Base-by-base conservation (phyloP, 2,113 vertebrate species). In the Paraplagusia blochii region DNA sequence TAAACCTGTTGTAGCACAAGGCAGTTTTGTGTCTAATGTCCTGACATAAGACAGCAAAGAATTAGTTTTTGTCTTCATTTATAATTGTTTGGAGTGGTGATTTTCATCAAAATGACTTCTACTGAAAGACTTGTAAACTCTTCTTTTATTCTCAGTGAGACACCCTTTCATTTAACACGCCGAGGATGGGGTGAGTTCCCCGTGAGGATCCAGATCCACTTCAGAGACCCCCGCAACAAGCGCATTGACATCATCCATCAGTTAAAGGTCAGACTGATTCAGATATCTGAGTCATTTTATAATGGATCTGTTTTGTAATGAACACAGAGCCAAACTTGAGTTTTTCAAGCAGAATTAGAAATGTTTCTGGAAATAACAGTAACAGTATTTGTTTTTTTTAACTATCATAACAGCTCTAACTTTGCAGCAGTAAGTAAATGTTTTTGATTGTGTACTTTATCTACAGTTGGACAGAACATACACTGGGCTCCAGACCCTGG, bases 131-230 rank as follows among this genome's bases (percentile, higher is more conserved):
- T 66, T 45, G n/a, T 38, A 5, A 18, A 39, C 69, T 29, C 22
- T 17, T 79, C 36, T 74, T n/a, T 8, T 57, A 8, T 74, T 72
- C 75, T 58, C 87, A 99, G 97, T 76, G 97, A 99, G 79, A 93
- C 95, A 72, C 96, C 95, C 0, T 99, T 99, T 87, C 96, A 99
- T 76, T 88, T 99, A 81, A 99, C 95, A 11, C 93, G 96, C 49
- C 93, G 97, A 19, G 97, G 97, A 34, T 99, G 97, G 96, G 97
- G 97, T 66, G 97, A 99, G 79, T 99, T 99, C 88, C 97, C 96
- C 39, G 95, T 99, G 63, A 92, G 97, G 78, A 93, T 98, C 70
- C 96, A 99, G 90, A 96, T 99, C 80, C 96, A 99, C 81, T 99
- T 99, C 88, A 98, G 97, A 90, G 97, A 99, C 76, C 92, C 90